Conservation (phyloP, 2,113 vertebrate species). For the Ictalurus furcatus region DNA sequence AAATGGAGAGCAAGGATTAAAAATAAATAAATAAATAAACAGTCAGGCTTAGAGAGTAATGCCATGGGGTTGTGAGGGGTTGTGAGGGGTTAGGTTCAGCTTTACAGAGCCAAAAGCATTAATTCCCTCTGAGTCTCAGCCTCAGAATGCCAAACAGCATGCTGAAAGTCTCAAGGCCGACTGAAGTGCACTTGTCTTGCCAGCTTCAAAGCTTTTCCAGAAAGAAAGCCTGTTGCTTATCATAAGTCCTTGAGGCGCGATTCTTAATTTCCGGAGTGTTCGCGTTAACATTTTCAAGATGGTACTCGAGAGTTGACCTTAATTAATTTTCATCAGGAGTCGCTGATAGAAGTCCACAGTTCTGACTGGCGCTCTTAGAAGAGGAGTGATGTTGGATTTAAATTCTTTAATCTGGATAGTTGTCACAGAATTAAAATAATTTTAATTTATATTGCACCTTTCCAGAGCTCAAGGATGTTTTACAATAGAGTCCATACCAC, state of each 20-base stretch:
- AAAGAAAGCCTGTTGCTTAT: constrained; percentile 39
- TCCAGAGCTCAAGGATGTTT: no score
- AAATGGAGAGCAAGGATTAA: constrained; percentile 39
- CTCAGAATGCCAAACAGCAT: not conserved
- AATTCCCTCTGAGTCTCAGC: not conserved
- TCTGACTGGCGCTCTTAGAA: not conserved
- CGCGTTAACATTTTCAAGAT: constrained; percentile 50
- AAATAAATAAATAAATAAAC: not conserved
- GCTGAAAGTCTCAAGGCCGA: constrained; percentile 9
- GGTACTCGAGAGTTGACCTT: constrained; percentile 29
- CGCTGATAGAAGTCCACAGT: constrained; percentile 32
- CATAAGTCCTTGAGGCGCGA: constrained; percentile 55
- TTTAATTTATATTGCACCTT: no score
- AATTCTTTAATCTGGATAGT: not conserved
- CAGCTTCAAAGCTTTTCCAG: constrained; percentile 32
- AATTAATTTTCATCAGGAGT: constrained; percentile 58
- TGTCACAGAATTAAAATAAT: not conserved
- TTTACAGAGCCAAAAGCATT: constrained; percentile 23
- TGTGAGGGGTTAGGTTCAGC: constrained; percentile 21
- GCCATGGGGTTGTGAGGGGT: not conserved
- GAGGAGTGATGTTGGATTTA: not conserved
- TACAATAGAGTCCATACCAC: no score
- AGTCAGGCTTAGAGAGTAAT: constrained; percentile 7
- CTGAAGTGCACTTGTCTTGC: constrained; percentile 8
- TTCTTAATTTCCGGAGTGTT: constrained; percentile 59